These are phyloP conservation scores for Cheilosia scutellata DNA, from an alignment of 2,888 invertebrate genomes.

Conservation along the genomic window DNA sequence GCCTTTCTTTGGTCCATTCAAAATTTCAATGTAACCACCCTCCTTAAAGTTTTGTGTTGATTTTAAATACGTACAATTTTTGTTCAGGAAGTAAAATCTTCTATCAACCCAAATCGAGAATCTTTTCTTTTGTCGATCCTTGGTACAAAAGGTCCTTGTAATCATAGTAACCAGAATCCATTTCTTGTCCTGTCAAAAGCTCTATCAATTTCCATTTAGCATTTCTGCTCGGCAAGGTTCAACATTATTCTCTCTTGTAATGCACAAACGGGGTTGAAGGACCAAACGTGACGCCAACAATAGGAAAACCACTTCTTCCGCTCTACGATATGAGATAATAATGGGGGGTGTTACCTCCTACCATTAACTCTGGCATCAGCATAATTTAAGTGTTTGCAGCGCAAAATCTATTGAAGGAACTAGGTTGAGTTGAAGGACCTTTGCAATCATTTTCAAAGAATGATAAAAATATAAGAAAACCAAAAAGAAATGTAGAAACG, in stretches of 20 bases:
- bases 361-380: conserved; percentile 11
- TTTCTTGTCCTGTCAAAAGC: conserved; percentile 37
- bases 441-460: conserved; percentile 4
- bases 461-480: background rate
- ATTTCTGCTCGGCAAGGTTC: conserved; percentile 46
- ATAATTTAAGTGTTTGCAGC: conserved; percentile 35
- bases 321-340: conserved; percentile 54
- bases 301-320: conserved; percentile 54
- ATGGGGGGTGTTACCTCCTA: conserved; percentile 5
- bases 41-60: no score
- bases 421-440: conserved; percentile 73
- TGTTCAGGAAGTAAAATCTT: background rate
- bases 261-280: conserved; percentile 24
- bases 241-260: conserved; percentile 18
- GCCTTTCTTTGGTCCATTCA: no score
- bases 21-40: no score
- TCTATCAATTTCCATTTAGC: conserved; percentile 60
- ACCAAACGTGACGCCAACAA: conserved; percentile 71
- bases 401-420: conserved; percentile 33
- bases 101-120: conserved; percentile 3
- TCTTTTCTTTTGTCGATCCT: background rate
- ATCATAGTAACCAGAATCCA: conserved; percentile 26
- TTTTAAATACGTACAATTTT: no score
- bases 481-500: conserved; percentile 3
- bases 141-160: conserved; percentile 21